phyloP scores from a whole-genome alignment of 2,888 invertebrate genomes.

The Synergus laeviventris region DNA sequence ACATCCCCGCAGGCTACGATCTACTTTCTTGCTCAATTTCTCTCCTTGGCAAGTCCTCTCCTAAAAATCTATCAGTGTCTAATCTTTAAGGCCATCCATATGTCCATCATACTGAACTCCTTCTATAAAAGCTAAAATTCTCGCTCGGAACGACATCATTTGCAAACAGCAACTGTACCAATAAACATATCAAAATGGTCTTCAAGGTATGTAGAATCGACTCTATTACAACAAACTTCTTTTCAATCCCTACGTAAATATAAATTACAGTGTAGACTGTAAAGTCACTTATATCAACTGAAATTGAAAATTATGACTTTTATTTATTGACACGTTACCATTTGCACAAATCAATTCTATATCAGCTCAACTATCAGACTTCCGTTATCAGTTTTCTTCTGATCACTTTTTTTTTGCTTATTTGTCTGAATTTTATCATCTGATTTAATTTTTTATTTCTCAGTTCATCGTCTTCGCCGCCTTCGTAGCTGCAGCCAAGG shows the following conservation, averaged over 20 bases:
- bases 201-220: constrained; percentile 5
- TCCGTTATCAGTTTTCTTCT: too few relatives aligned
- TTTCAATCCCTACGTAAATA: background rate
- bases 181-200: constrained; percentile 24
- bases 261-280: too few relatives aligned
- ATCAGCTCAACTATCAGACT: too few relatives aligned
- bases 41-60: background rate
- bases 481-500: constrained; percentile 22
- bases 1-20: background rate
- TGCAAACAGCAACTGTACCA: constrained; percentile 21
- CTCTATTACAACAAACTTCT: background rate
- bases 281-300: too few relatives aligned
- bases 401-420: too few relatives aligned
- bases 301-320: too few relatives aligned
- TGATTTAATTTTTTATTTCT: background rate
- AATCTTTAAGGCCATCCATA: background rate
- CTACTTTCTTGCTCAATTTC: background rate
- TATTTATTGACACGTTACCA: too few relatives aligned
- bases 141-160: constrained; percentile 7
- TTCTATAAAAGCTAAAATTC: constrained; percentile 13
- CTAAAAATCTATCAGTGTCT: background rate
- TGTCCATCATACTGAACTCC: background rate
- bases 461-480: constrained; percentile 40
- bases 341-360: too few relatives aligned
- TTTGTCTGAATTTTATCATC: background rate